Evolutionary conservation across 2,888 invertebrate species (phyloP).

Genomic region (Merodon equestris): DNA sequence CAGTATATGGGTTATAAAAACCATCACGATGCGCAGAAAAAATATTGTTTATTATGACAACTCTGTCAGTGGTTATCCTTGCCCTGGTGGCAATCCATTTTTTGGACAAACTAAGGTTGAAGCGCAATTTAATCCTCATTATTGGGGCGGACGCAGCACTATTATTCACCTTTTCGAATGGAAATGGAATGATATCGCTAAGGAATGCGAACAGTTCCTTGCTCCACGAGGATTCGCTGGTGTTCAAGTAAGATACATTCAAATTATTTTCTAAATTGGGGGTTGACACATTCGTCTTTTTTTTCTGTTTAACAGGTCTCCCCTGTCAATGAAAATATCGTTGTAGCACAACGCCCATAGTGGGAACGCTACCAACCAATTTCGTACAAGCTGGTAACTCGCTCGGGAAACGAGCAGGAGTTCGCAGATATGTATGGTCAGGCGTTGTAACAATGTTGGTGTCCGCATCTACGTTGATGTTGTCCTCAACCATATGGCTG

Average conservation of each 20-base stretch:
- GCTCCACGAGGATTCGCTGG: conserved; percentile 87
- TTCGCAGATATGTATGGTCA: conserved; percentile 87
- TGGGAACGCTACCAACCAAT: conserved; percentile 90
- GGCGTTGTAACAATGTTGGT: conserved; percentile 86
- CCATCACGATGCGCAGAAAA: too few relatives aligned
- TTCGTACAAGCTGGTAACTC: conserved; percentile 85
- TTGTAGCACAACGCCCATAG: conserved; percentile 85
- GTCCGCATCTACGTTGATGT: conserved; percentile 90
- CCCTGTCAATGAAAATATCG: conserved; percentile 86
- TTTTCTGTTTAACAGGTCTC: too few relatives aligned
- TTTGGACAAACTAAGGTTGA: conserved; percentile 27
- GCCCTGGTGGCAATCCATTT: conserved; percentile 5
- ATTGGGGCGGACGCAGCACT: conserved; percentile 80
- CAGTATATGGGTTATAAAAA: too few relatives aligned
- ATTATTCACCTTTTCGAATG: conserved; percentile 91
- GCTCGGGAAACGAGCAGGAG: conserved; percentile 86
- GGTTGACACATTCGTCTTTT: conserved; percentile 81
- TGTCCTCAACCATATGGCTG: conserved; percentile 91
- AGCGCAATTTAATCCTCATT: conserved; percentile 75
- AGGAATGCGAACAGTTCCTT: conserved; percentile 89
- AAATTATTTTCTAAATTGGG: conserved; percentile 83
- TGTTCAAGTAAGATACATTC: conserved; percentile 81
- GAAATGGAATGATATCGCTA: conserved; percentile 90
- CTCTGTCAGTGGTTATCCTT: background rate
- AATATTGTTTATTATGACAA: too few relatives aligned